Evolutionary conservation across 2,113 vertebrate genomes (phyloP), one percentile per base, ranked within the genome.

Genomic region (Hyaena hyaena): DNA sequence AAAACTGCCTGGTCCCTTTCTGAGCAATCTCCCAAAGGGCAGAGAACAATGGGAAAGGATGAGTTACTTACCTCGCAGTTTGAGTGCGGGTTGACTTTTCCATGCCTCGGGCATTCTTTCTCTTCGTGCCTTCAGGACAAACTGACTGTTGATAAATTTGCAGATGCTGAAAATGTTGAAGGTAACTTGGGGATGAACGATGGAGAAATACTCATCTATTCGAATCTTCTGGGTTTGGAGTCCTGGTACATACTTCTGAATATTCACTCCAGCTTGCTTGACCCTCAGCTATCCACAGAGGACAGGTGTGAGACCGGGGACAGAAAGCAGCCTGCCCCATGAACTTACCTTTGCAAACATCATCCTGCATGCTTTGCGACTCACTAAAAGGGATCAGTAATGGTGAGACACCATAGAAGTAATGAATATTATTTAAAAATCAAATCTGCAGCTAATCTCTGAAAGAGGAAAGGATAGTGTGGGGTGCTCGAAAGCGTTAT

Each of bases 111-210:
- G 98, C 96, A 97, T 90, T 95, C 96, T 98, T 97, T 99, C 98
- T 61, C 84, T 93, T 84, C 63, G 93, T 48, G 94, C 98, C 98
- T 99, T 99, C 95, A 99, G 92, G 81, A 99, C 98, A 98, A 99
- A 99, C 33, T 99, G 99, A 35, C 98, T 99, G 94, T 99, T 99
- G 97, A 99, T 98, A 95, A 98, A 99, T 95, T 99, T 99, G 93
- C 96, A 98, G 97, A 99, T 99, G 97, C 98, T 99, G 84, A 98
- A 96, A 92, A 99, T 99, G 71, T 97, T 98, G 77, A 99, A 98
- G 16, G 98, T 98, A 65, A 99, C 97, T 98, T 98, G 98, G 71
- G 99, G 98, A 96, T 99, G 98, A 35, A 98, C 10, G 5, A 99
- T 97, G 39, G 95, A 98, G 97, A 99, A 99, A 97, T 98, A 98